A percentile compares a stretch with the other conserved stretches of the same genome.
phyloP scores from a whole-genome alignment of 2,113 vertebrate species.

The Megaleporinus macrocephalus region DNA sequence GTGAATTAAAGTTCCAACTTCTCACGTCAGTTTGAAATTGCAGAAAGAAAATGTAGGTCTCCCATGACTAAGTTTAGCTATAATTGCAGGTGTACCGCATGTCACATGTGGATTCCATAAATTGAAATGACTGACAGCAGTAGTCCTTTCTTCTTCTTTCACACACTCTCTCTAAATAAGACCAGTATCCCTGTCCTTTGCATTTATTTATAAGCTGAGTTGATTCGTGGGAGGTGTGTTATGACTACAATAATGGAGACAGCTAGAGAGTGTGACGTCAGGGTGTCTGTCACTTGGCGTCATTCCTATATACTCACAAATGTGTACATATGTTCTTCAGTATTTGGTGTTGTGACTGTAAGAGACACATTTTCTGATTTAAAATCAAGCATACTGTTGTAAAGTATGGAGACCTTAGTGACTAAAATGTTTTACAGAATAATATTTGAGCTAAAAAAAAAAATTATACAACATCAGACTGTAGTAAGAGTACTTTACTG shows the following conservation, averaged over 20 bases:
- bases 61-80: slow-evolving; percentile 8
- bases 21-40: slow-evolving; percentile 1
- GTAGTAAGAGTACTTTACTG: too few relatives aligned
- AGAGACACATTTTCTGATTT: not conserved
- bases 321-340: not conserved
- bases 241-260: slow-evolving; percentile 3
- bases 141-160: slow-evolving; percentile 2
- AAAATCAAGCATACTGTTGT: not conserved
- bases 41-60: not conserved
- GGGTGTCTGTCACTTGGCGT: not conserved
- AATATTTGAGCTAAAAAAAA: too few relatives aligned
- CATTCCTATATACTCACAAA: not conserved
- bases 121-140: not conserved
- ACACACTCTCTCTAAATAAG: not conserved
- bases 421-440: too few relatives aligned
- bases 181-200: not conserved
- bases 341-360: not conserved
- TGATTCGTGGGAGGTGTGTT: slow-evolving; percentile 42
- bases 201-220: slow-evolving; percentile 43
- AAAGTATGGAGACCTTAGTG: not conserved
- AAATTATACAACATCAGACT: too few relatives aligned
- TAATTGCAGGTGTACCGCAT: not conserved
- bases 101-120: not conserved
- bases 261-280: slow-evolving; percentile 11
- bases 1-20: not conserved